Conservation (phyloP, 2,113 vertebrate species). For the Nanorana parkeri region DNA sequence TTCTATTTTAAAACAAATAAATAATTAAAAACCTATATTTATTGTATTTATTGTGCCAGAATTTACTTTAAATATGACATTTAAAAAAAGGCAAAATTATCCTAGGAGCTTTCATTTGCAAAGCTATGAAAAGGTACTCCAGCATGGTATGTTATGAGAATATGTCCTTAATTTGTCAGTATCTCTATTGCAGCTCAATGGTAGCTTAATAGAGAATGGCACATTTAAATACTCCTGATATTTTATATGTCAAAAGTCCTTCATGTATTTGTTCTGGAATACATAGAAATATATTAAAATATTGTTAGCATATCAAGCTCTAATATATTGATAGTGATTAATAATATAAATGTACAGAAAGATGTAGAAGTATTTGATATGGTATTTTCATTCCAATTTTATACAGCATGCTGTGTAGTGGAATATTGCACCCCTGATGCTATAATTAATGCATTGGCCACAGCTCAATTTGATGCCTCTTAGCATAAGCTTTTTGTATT, state of each 20-base stretch:
- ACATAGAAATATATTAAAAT: conserved; percentile 40
- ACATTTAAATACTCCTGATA: conserved; percentile 44
- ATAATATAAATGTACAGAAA: conserved; percentile 21
- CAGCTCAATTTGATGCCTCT: too few species aligned
- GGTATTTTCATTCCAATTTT: too few species aligned
- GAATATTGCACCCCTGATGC: background rate
- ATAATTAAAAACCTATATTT: too few species aligned
- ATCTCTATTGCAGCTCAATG: conserved; percentile 35
- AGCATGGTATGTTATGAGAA: conserved; percentile 49
- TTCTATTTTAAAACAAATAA: too few species aligned
- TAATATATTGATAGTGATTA: conserved; percentile 20
- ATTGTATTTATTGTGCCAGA: background rate
- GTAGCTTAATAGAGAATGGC: conserved; percentile 41
- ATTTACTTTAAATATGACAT: conserved; percentile 27
- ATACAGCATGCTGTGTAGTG: background rate
- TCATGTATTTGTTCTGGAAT: conserved; percentile 35
- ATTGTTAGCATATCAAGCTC: conserved; percentile 1
- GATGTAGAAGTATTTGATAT: background rate
- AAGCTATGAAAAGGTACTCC: conserved; percentile 28
- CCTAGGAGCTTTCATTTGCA: conserved; percentile 40
- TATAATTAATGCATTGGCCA: background rate
- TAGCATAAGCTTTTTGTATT: too few species aligned
- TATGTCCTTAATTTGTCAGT: conserved; percentile 51
- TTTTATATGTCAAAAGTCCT: conserved; percentile 44
- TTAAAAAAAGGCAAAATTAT: conserved; percentile 34